Evolutionary conservation across 2,797 vertebrate species (phyloP).

Genomic region (Pangasius mekongensis): DNA sequence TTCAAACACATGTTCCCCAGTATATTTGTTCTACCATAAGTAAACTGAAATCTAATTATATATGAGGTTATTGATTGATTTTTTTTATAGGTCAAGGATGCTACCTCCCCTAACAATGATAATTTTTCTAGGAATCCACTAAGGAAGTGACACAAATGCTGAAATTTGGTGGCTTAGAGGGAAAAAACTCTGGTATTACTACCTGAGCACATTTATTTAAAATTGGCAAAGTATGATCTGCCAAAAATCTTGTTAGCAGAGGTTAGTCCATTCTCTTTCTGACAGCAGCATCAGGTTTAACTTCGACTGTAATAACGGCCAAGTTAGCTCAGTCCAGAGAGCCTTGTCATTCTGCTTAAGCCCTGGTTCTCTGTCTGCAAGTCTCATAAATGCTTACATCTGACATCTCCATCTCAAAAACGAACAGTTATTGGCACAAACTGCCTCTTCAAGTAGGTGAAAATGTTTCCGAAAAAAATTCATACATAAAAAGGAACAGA

Average conservation of each 20-base stretch:
- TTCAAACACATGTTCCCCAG: neutral
- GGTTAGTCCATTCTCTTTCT: slow-evolving; percentile 52
- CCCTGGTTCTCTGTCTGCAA: slow-evolving; percentile 62
- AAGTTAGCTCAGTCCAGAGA: slow-evolving; percentile 65
- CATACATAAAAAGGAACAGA: slow-evolving; percentile 25
- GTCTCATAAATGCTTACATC: slow-evolving; percentile 62
- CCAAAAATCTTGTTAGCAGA: slow-evolving; percentile 59
- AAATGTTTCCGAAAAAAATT: slow-evolving; percentile 50
- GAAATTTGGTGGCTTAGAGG: neutral
- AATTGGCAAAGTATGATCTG: slow-evolving; percentile 46
- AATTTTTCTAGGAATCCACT: slow-evolving; percentile 39
- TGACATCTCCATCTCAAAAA: slow-evolving; percentile 26
- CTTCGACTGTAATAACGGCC: slow-evolving; percentile 64
- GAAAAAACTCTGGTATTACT: slow-evolving; percentile 24
- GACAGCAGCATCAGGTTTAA: slow-evolving; percentile 61
- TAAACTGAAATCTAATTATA: slow-evolving; percentile 50
- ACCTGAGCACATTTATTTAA: slow-evolving; percentile 34
- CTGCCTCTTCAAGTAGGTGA: slow-evolving; percentile 49
- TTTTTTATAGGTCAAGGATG: slow-evolving; percentile 38
- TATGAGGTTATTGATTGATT: slow-evolving; percentile 36
- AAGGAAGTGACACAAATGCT: neutral
- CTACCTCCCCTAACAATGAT: slow-evolving; percentile 36
- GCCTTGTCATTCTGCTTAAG: slow-evolving; percentile 69
- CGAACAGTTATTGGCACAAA: slow-evolving; percentile 17
- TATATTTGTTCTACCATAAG: slow-evolving; percentile 54